These are phyloP conservation scores for Eupithecia subfuscata DNA, from an alignment of 2,888 invertebrate genomes.

Conservation along the genomic window DNA sequence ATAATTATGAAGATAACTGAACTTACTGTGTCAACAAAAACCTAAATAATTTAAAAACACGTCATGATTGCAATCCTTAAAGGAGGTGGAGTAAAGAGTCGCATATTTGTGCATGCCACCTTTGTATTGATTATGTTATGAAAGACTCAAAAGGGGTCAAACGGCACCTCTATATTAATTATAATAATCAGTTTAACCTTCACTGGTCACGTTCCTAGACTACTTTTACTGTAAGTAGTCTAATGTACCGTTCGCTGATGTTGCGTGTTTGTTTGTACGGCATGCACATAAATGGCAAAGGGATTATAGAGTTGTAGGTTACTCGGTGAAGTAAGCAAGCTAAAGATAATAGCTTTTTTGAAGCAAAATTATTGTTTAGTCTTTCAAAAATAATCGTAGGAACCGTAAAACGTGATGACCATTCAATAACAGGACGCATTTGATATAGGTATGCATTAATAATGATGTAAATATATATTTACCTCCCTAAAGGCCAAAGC, in stretches of 20 bases:
- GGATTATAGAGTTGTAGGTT: constrained; percentile 15
- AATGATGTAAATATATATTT: too few relatives aligned
- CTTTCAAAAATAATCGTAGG: neutral
- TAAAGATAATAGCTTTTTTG: neutral
- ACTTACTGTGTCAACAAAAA: too few relatives aligned
- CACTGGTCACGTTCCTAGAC: constrained; percentile 30
- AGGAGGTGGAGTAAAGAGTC: neutral
- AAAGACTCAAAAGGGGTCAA: constrained; percentile 20
- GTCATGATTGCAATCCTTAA: too few relatives aligned
- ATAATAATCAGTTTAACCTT: constrained; percentile 31
- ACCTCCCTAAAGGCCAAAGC: neutral
- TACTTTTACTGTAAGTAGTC: constrained; percentile 31
- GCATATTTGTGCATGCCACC: neutral
- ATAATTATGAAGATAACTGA: too few relatives aligned
- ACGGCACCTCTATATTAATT: constrained; percentile 28
- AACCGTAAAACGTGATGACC: neutral
- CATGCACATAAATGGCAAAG: constrained; percentile 15
- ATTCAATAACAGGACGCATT: neutral
- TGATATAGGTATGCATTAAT: neutral
- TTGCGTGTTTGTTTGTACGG: constrained; percentile 14
- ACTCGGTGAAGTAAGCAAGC: constrained; percentile 12
- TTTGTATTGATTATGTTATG: constrained; percentile 1
- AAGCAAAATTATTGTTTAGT: neutral
- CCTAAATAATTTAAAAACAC: too few relatives aligned
- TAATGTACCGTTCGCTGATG: constrained; percentile 22